These are phyloP conservation scores for Hydraecia micacea DNA, from an alignment of 2,888 invertebrate species.

Conservation along the genomic window DNA sequence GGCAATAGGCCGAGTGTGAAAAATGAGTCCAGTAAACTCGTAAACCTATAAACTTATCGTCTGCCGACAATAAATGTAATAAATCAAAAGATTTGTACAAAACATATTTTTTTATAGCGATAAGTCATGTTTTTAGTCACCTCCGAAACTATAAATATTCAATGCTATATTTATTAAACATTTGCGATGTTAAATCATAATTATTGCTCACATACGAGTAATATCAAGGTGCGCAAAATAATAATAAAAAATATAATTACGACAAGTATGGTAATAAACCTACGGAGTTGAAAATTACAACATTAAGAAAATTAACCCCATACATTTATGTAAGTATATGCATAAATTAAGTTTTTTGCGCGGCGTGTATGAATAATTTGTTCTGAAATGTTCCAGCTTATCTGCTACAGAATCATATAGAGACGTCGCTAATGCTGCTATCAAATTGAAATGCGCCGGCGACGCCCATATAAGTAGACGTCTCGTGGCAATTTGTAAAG, in stretches of 20 bases:
- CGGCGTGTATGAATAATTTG: constrained; percentile 24
- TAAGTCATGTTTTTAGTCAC: constrained; percentile 7
- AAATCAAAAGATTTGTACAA: constrained; percentile 17
- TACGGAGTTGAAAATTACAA: constrained; percentile 39
- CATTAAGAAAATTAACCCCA: constrained; percentile 26
- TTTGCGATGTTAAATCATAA: background rate
- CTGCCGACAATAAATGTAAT: constrained; percentile 22
- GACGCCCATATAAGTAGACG: constrained; percentile 34
- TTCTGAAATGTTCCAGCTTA: constrained; percentile 23
- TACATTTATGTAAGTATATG: background rate
- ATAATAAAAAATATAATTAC: constrained; percentile 33
- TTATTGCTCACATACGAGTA: constrained; percentile 4
- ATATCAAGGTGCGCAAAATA: constrained; percentile 5
- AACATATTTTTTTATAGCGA: constrained; percentile 11
- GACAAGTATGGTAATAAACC: constrained; percentile 43
- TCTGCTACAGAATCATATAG: constrained; percentile 40
- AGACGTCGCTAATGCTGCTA: constrained; percentile 33
- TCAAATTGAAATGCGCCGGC: constrained; percentile 50
- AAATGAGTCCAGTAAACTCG: constrained; percentile 33
- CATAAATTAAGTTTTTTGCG: constrained; percentile 41
- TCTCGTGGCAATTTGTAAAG: constrained; percentile 50
- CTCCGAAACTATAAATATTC: background rate
- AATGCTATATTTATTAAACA: constrained; percentile 13
- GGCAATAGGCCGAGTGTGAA: constrained; percentile 39
- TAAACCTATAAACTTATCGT: constrained; percentile 36